Conservation (phyloP, 2,888 invertebrate species). For the Melanostoma scalare region DNA sequence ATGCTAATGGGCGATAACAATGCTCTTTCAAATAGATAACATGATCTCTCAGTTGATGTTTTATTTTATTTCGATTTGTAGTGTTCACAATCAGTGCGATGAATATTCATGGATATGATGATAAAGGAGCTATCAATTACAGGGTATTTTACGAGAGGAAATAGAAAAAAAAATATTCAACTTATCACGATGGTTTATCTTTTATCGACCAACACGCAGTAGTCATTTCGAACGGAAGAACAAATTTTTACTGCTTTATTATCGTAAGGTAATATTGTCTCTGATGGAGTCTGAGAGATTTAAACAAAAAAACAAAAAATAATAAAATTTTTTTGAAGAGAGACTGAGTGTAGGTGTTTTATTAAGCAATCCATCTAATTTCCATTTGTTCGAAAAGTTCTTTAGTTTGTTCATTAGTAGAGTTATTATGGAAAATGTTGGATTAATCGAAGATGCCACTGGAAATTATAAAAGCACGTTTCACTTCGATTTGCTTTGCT, state of each 20-base stretch:
- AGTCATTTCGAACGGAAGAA: constrained; percentile 30
- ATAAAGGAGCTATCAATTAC: constrained; percentile 51
- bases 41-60: constrained; percentile 32
- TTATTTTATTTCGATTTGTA: neutral
- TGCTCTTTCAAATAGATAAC: constrained; percentile 39
- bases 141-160: constrained; percentile 38
- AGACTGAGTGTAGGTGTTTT: constrained; percentile 26
- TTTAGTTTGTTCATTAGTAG: neutral
- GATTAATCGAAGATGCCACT: constrained; percentile 2
- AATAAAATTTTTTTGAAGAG: constrained; percentile 1
- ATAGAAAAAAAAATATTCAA: constrained; percentile 28
- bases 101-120: constrained; percentile 54
- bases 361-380: constrained; percentile 20
- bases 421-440: neutral
- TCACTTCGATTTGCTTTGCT: neutral
- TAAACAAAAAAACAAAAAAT: constrained; percentile 1
- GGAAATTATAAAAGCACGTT: constrained; percentile 17
- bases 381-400: constrained; percentile 11
- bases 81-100: constrained; percentile 40
- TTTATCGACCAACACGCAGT: constrained; percentile 33
- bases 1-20: constrained; percentile 58
- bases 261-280: constrained; percentile 33
- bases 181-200: constrained; percentile 68
- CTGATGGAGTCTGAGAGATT: constrained; percentile 10
- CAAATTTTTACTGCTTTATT: constrained; percentile 47